phyloP scores from a whole-genome alignment of 2,888 invertebrate species.

The Halictus quadricinctus region DNA sequence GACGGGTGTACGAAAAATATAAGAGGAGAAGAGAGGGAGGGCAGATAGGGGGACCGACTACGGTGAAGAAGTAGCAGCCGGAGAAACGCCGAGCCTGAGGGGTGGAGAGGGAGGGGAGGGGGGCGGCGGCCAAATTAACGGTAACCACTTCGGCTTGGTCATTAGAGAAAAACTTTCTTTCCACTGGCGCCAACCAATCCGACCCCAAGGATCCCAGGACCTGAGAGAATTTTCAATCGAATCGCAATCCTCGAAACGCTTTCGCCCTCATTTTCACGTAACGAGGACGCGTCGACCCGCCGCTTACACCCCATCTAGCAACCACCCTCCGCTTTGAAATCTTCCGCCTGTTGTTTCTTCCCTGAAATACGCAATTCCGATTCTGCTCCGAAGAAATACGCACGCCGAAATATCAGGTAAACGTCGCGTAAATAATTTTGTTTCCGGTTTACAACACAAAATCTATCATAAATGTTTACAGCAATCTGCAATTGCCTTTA shows the following conservation, averaged over 20 bases:
- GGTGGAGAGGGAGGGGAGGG: conserved; percentile 34
- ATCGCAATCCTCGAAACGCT: conserved; percentile 70
- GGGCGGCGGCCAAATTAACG: conserved; percentile 75
- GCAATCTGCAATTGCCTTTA: no score
- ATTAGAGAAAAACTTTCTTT: conserved; percentile 77
- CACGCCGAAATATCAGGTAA: background rate
- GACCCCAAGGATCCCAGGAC: conserved; percentile 59
- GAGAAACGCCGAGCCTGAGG: conserved; percentile 38
- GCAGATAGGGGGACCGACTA: conserved; percentile 55
- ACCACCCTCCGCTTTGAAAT: conserved; percentile 25
- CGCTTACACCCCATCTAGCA: conserved; percentile 27
- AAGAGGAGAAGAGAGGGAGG: conserved; percentile 24
- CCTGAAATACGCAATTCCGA: conserved; percentile 53
- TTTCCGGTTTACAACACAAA: background rate
- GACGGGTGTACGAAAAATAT: conserved; percentile 54
- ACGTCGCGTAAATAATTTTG: background rate
- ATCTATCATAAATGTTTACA: background rate
- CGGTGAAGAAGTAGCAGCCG: conserved; percentile 51
- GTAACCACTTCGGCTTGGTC: conserved; percentile 76
- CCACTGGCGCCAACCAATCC: conserved; percentile 71
- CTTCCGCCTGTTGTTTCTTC: conserved; percentile 33
- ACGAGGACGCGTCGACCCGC: conserved; percentile 65
- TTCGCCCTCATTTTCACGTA: conserved; percentile 70
- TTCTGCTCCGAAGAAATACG: conserved; percentile 38
- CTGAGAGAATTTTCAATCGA: conserved; percentile 75